Evolutionary conservation across 2,888 invertebrate species (phyloP).

Genomic region (Hermodice carunculata): DNA sequence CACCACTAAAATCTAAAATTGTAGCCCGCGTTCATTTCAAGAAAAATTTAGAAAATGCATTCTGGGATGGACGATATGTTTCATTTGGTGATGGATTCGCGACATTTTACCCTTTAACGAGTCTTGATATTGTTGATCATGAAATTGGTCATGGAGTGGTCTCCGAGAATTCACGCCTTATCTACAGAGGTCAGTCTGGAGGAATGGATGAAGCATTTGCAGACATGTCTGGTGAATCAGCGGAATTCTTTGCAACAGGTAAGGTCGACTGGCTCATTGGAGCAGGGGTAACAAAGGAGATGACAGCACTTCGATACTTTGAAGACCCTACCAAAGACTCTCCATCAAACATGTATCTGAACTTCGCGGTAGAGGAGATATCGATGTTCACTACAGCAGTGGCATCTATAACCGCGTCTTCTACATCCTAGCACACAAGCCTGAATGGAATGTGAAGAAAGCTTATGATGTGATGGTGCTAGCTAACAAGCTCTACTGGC

Average conservation of each 20-base stretch:
- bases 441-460: constrained; percentile 2
- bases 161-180: constrained; percentile 39
- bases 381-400: constrained; percentile 9
- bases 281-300: constrained; percentile 22
- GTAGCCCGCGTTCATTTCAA: constrained; percentile 27
- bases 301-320: constrained; percentile 9
- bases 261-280: constrained; percentile 37
- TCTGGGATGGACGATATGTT: constrained; percentile 39
- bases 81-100: constrained; percentile 47
- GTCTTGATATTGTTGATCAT: constrained; percentile 46
- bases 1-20: constrained; percentile 2
- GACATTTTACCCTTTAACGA: constrained; percentile 39
- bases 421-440: not conserved
- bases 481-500: constrained; percentile 8
- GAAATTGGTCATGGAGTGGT: constrained; percentile 51
- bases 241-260: constrained; percentile 32
- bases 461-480: constrained; percentile 6
- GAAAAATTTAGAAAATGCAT: constrained; percentile 7
- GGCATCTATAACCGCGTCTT: constrained; percentile 16
- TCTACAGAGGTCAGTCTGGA: constrained; percentile 46
- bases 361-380: constrained; percentile 19
- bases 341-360: constrained; percentile 43
- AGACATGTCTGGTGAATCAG: constrained; percentile 40
- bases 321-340: not conserved
- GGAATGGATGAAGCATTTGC: constrained; percentile 53